Evolutionary conservation across 2,888 invertebrate genomes (phyloP).

Genomic region (Candidula unifasciata): DNA sequence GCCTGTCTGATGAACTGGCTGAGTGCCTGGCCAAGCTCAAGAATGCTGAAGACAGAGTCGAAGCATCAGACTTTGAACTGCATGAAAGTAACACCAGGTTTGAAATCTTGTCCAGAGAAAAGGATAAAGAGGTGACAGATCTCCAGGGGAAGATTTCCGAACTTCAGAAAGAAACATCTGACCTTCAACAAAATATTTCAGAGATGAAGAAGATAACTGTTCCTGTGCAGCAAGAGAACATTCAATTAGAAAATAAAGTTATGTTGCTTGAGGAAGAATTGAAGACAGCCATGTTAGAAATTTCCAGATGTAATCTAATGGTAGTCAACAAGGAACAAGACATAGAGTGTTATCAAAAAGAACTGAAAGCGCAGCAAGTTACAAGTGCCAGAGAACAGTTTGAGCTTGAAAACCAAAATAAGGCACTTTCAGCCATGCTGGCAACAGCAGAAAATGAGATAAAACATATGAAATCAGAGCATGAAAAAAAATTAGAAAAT

Average conservation of each 20-base stretch:
- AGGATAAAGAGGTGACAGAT: background rate
- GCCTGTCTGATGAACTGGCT: background rate
- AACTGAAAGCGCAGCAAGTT: background rate
- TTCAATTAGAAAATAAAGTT: background rate
- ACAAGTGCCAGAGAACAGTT: background rate
- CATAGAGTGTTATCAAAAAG: background rate
- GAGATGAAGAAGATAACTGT: background rate
- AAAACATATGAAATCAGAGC: background rate
- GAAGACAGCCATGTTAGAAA: background rate
- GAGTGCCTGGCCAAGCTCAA: background rate
- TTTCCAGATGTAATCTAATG: background rate
- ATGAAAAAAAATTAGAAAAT: background rate
- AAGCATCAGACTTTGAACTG: background rate
- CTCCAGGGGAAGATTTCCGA: constrained; percentile 2
- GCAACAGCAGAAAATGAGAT: background rate
- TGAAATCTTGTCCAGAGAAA: background rate
- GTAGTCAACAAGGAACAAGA: background rate
- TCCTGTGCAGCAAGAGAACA: background rate
- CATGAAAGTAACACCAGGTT: background rate
- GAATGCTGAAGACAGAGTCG: background rate
- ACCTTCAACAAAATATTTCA: constrained; percentile 13
- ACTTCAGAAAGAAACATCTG: background rate
- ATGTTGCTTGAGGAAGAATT: background rate
- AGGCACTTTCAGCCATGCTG: background rate
- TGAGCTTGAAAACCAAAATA: background rate